Percentiles rank a stretch among this genome's conserved stretches.
Evolutionary conservation across 2,888 invertebrate genomes (phyloP).

Genomic region (Amblyjoppa proteus): DNA sequence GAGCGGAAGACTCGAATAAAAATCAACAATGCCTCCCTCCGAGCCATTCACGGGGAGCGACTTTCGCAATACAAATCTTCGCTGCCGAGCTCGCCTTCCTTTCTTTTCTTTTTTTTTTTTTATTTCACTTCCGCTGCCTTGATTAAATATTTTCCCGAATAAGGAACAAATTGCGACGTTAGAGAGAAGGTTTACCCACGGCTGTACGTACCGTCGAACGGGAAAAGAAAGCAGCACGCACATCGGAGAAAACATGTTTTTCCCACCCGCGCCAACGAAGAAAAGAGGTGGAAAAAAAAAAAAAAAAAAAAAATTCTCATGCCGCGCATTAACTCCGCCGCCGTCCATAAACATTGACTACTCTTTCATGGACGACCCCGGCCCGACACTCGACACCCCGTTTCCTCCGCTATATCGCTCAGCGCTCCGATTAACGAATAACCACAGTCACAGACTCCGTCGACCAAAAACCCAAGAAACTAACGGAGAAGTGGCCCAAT

Average conservation of each 20-base stretch:
- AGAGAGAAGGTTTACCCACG: background rate
- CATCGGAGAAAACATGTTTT: background rate
- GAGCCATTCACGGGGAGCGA: background rate
- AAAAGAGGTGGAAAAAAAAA: no score
- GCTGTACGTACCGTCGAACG: background rate
- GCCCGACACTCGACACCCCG: conserved; percentile 51
- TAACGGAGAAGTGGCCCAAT: conserved; percentile 25
- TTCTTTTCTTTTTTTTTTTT: background rate
- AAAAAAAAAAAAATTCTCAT: conserved; percentile 4
- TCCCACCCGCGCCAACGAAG: background rate
- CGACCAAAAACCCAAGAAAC: conserved; percentile 11
- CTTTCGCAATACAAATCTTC: conserved; percentile 14
- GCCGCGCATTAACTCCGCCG: conserved; percentile 34
- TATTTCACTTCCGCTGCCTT: background rate
- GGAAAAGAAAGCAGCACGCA: background rate
- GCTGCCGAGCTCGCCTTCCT: background rate
- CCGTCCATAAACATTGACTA: conserved; percentile 37
- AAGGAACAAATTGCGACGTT: conserved; percentile 5
- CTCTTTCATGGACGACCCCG: background rate
- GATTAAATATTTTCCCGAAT: conserved; percentile 17
- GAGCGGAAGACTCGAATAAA: conserved; percentile 4
- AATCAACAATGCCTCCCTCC: conserved; percentile 22
- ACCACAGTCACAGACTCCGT: conserved; percentile 57
- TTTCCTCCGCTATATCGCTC: conserved; percentile 11
- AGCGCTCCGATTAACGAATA: conserved; percentile 62